Percentiles rank a stretch among this genome's conserved stretches.
These are phyloP conservation scores for Halictus rubicundus DNA, from an alignment of 1,140 invertebrate species.

Conservation along the genomic window DNA sequence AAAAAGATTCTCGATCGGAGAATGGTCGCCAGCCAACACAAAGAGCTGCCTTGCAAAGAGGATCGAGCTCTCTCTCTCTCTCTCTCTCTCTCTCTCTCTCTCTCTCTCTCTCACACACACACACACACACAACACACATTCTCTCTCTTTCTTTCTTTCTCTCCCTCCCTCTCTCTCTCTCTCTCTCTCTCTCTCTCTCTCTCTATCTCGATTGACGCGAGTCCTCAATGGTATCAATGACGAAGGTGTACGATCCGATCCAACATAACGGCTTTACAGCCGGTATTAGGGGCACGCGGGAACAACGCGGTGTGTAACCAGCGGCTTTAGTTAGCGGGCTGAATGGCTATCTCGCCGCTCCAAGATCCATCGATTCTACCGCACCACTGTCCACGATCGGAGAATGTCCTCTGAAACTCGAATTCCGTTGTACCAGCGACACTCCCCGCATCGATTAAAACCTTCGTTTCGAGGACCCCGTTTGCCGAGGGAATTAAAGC, in stretches of 20 bases:
- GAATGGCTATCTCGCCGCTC: constrained; percentile 12
- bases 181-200: no score
- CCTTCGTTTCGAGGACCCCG: no score
- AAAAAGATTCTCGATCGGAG: constrained; percentile 16
- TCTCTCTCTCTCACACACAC: no score
- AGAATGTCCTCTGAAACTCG: no score
- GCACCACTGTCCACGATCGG: no score
- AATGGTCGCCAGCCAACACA: background rate
- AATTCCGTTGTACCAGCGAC: no score
- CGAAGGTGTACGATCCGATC: constrained; percentile 12
- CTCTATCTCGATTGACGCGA: constrained; percentile 1
- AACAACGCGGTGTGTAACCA: constrained; percentile 21
- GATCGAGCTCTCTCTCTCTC: background rate
- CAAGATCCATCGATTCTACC: constrained; percentile 21
- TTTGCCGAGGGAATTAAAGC: no score
- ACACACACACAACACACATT: no score
- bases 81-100: no score
- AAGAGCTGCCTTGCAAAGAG: constrained; percentile 8
- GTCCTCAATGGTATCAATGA: constrained; percentile 37
- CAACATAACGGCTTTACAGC: constrained; percentile 20
- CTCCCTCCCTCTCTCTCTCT: no score
- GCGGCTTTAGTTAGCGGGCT: constrained; percentile 16
- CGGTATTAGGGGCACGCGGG: constrained; percentile 8
- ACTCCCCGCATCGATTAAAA: no score
- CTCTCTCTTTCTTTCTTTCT: no score